Evolutionary conservation across 2,113 vertebrate species (phyloP).

Genomic region (Psilopsiagon aymara): DNA sequence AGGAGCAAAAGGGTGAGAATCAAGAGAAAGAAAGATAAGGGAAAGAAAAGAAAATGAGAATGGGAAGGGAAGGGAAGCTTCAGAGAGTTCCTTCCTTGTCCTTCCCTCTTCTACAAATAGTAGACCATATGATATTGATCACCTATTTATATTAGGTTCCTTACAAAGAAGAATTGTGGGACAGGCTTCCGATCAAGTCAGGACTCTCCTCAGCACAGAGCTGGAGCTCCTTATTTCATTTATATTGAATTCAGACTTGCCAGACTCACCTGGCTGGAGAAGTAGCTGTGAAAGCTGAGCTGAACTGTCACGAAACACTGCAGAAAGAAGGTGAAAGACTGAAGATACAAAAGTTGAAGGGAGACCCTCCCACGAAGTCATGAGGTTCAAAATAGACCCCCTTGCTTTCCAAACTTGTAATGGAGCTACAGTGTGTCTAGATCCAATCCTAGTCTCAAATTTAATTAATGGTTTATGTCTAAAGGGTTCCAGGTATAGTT

Average conservation of each 20-base stretch:
- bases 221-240: background rate
- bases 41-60: background rate
- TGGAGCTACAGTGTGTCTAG: background rate
- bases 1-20: background rate
- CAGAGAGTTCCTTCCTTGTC: background rate
- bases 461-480: background rate
- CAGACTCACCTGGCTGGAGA: background rate
- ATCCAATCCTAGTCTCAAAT: background rate
- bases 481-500: background rate
- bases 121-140: background rate
- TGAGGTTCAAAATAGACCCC: background rate
- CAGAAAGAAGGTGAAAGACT: background rate
- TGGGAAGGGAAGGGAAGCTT: background rate
- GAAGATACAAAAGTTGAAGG: background rate
- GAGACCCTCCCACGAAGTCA: background rate
- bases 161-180: background rate
- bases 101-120: background rate
- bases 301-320: background rate
- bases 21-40: background rate
- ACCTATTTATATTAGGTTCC: background rate
- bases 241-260: background rate
- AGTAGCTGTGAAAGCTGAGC: background rate
- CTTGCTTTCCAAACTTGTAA: background rate
- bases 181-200: background rate
- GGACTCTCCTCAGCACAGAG: background rate